Conservation (phyloP, 2,888 invertebrate genomes). For the Molorchus minor region DNA sequence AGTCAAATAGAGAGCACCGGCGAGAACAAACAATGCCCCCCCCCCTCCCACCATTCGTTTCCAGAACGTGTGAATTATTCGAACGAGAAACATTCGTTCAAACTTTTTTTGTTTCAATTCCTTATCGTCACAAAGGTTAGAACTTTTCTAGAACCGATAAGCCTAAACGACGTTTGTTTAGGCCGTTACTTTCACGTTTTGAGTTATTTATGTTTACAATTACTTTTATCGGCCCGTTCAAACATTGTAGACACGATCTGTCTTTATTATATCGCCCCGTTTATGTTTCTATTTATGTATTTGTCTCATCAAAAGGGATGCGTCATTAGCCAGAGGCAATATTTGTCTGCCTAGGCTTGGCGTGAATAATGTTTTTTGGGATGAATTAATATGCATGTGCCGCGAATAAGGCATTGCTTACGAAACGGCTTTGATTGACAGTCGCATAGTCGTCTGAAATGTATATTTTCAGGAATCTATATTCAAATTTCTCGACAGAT, state of each 20-base stretch:
- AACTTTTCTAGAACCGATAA: neutral
- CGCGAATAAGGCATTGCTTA: too few species aligned
- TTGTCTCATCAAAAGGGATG: too few species aligned
- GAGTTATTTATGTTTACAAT: neutral
- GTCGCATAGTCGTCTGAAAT: too few species aligned
- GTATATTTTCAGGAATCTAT: too few species aligned
- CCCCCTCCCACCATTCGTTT: slow-evolving; percentile 5
- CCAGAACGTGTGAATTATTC: slow-evolving; percentile 14
- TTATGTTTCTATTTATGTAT: neutral
- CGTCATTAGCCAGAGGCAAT: too few species aligned
- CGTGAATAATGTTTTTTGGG: too few species aligned
- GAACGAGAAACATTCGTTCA: slow-evolving; percentile 4
- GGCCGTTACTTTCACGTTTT: neutral
- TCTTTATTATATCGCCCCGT: neutral
- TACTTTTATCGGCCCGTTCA: neutral
- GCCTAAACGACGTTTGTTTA: slow-evolving; percentile 2
- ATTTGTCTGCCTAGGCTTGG: neutral
- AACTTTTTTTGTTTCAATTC: slow-evolving; percentile 6
- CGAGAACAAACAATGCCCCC: slow-evolving; percentile 1
- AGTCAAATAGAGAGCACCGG: neutral
- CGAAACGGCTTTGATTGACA: too few species aligned
- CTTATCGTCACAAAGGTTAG: neutral
- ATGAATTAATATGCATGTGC: too few species aligned
- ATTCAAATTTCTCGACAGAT: too few species aligned
- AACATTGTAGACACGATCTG: neutral